phyloP scores from a whole-genome alignment of 2,113 vertebrate genomes.

The Acanthochromis polyacanthus region DNA sequence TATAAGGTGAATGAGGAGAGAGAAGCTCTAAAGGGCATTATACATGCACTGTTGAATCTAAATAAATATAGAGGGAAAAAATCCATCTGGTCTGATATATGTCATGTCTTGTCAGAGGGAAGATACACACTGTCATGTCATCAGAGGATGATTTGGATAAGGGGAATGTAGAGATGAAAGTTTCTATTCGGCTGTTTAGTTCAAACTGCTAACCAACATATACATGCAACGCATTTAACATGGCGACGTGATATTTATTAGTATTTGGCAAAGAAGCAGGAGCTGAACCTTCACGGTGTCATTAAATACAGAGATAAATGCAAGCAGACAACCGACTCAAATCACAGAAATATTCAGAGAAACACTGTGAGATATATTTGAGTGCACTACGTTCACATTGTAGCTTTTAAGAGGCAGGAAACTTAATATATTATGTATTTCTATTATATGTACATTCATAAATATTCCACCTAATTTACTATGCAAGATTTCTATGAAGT shows the following conservation, averaged over 20 bases:
- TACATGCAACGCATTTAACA: conserved; percentile 23
- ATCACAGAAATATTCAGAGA: background rate
- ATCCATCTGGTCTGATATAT: conserved; percentile 48
- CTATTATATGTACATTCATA: background rate
- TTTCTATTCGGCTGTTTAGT: conserved; percentile 16
- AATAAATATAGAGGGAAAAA: conserved; percentile 56
- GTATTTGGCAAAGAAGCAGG: conserved; percentile 8
- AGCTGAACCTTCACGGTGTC: conserved; percentile 18
- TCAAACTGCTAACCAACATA: conserved; percentile 32
- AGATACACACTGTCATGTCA: conserved; percentile 17
- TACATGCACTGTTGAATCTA: conserved; percentile 44
- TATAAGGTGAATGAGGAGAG: conserved; percentile 31
- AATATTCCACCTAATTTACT: background rate
- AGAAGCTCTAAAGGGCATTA: conserved; percentile 29
- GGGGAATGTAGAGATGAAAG: conserved; percentile 12
- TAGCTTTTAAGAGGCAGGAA: conserved; percentile 5
- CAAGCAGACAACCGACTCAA: background rate
- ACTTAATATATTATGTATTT: conserved; percentile 16
- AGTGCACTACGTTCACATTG: background rate
- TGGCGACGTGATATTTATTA: conserved; percentile 27
- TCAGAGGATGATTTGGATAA: conserved; percentile 21
- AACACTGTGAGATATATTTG: conserved; percentile 7
- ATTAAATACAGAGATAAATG: conserved; percentile 26
- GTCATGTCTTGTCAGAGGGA: conserved; percentile 23
- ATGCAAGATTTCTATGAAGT: background rate